phyloP scores from a whole-genome alignment of 2,888 invertebrate genomes.

The Danaus chrysippus region DNA sequence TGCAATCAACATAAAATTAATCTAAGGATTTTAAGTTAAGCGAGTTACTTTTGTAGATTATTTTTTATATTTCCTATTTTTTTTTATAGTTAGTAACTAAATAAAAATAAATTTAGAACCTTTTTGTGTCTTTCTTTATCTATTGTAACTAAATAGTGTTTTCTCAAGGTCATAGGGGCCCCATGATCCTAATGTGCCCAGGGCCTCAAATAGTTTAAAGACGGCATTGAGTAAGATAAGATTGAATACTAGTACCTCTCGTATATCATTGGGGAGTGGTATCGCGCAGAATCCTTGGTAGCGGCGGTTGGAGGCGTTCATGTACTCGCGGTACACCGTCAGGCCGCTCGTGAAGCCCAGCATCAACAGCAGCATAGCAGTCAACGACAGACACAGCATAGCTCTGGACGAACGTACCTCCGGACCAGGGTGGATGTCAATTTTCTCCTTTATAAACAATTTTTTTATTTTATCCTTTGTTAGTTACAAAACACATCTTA shows the following conservation, averaged over 20 bases:
- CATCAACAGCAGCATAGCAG: slow-evolving; percentile 84
- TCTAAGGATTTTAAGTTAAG: too few relatives aligned
- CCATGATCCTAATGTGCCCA: too few relatives aligned
- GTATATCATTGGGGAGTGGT: slow-evolving; percentile 65
- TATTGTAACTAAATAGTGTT: too few relatives aligned
- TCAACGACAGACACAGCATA: slow-evolving; percentile 75
- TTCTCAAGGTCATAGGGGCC: too few relatives aligned
- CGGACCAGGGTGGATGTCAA: slow-evolving; percentile 14
- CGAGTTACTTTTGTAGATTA: too few relatives aligned
- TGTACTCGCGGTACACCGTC: slow-evolving; percentile 86
- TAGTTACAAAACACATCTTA: not conserved
- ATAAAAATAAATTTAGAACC: too few relatives aligned
- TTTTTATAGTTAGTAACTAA: too few relatives aligned
- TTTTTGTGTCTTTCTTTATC: too few relatives aligned
- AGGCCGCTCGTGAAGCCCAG: slow-evolving; percentile 85
- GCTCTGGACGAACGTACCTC: slow-evolving; percentile 41
- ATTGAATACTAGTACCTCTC: slow-evolving; percentile 10
- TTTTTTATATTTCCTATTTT: too few relatives aligned
- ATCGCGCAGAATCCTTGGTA: slow-evolving; percentile 85
- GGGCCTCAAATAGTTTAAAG: too few relatives aligned
- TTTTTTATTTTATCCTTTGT: slow-evolving; percentile 16
- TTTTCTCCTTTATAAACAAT: slow-evolving; percentile 20
- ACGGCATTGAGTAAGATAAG: too few relatives aligned
- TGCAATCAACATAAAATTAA: too few relatives aligned
- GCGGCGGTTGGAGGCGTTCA: slow-evolving; percentile 72